phyloP scores from a whole-genome alignment of 1,140 invertebrate species.

The Camponotus pennsylvanicus region DNA sequence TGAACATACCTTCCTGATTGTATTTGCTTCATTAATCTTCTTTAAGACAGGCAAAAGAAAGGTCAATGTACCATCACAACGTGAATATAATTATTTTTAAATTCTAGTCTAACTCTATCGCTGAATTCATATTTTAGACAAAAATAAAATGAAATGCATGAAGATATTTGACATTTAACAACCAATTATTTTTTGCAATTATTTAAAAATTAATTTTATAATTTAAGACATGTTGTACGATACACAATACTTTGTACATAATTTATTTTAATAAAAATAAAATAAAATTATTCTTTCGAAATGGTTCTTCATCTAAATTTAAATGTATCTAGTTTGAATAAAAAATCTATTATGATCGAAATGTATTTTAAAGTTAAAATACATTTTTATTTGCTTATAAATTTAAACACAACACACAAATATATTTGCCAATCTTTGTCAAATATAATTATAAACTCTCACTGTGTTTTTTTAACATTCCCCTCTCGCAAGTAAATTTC shows the following conservation, averaged over 20 bases:
- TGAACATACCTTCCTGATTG: slow-evolving; percentile 1
- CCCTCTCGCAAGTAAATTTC: slow-evolving; percentile 9
- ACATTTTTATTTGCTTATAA: neutral
- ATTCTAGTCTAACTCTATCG: neutral
- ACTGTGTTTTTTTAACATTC: neutral
- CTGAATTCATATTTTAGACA: neutral
- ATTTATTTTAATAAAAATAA: neutral
- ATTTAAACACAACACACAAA: neutral
- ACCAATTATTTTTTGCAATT: neutral
- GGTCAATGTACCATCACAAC: neutral
- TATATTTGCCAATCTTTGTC: neutral
- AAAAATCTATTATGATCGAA: neutral
- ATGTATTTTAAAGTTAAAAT: neutral
- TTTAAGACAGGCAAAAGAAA: neutral
- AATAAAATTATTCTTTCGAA: neutral
- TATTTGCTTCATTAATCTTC: slow-evolving; percentile 3
- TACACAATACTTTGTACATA: neutral
- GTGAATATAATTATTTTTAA: neutral
- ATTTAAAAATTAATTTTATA: neutral
- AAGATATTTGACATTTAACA: slow-evolving; percentile 10
- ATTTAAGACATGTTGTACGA: too few relatives aligned
- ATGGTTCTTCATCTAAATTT: neutral
- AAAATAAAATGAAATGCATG: neutral
- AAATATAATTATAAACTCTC: slow-evolving; percentile 7
- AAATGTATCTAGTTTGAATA: neutral